These are phyloP conservation scores for Cathartes aura DNA, from an alignment of 2,113 vertebrate species.

Conservation along the genomic window DNA sequence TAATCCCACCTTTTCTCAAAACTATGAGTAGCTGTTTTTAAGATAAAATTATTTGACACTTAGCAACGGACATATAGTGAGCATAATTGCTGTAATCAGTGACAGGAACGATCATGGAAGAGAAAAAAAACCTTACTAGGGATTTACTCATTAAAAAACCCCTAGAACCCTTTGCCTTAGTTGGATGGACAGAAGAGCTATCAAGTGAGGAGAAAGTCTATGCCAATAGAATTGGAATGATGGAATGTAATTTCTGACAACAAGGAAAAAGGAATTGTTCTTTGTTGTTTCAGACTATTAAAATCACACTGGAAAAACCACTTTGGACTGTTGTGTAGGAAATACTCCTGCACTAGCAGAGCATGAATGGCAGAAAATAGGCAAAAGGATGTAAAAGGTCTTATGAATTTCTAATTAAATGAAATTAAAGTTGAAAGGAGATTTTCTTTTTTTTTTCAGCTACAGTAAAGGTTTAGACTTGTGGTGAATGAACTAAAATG, in stretches of 20 bases:
- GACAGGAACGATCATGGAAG: neutral
- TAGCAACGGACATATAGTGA: neutral
- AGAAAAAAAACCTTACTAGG: neutral
- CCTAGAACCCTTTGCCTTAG: neutral
- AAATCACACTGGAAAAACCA: neutral
- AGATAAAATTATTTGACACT: neutral
- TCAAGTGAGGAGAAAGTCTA: neutral
- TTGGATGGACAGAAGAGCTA: neutral
- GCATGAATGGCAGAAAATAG: neutral
- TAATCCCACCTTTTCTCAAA: neutral
- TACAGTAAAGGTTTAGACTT: neutral
- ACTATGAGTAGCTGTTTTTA: neutral
- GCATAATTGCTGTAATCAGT: neutral
- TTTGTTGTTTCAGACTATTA: neutral
- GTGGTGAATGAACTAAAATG: neutral
- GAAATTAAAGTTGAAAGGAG: neutral
- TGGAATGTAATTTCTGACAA: neutral
- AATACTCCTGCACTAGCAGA: neutral
- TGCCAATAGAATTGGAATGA: neutral
- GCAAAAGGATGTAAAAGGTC: neutral
- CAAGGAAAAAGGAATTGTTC: neutral
- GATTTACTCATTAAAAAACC: rapidly evolving
- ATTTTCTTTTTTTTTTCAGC: neutral
- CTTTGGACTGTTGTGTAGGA: neutral
- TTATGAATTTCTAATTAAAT: neutral